These are phyloP conservation scores for Ambastaia sidthimunki DNA, from an alignment of 2,797 vertebrate genomes.

Conservation along the genomic window DNA sequence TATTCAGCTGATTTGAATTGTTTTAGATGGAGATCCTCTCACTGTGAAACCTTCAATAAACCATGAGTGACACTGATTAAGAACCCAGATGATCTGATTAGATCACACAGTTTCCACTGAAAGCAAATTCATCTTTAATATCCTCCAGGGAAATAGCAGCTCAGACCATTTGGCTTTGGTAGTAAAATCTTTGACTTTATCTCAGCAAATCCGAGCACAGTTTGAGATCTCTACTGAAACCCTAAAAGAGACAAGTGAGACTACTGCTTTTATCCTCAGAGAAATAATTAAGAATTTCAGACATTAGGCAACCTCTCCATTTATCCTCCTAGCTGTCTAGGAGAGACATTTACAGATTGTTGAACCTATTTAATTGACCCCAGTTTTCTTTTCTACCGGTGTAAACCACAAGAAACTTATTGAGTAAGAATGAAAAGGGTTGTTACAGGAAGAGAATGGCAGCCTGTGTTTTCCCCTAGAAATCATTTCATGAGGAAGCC, in stretches of 20 bases:
- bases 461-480: not conserved
- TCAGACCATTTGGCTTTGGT: no score
- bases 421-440: no score
- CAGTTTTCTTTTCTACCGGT: not conserved
- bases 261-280: not conserved
- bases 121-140: conserved; percentile 48
- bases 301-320: no score
- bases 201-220: not conserved
- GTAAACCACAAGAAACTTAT: no score
- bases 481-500: not conserved
- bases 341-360: no score
- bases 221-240: not conserved
- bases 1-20: conserved; percentile 23
- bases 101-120: conserved; percentile 63
- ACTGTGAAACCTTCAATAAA: conserved; percentile 52
- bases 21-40: conserved; percentile 35
- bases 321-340: no score
- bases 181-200: not conserved
- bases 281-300: no score
- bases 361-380: not conserved
- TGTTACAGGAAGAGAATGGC: no score
- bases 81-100: conserved; percentile 66
- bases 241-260: not conserved
- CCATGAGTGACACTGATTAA: conserved; percentile 60
- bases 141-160: conserved; percentile 12